Base-by-base conservation (phyloP, 2,113 vertebrate species). In the Rhinolophus sinicus region DNA sequence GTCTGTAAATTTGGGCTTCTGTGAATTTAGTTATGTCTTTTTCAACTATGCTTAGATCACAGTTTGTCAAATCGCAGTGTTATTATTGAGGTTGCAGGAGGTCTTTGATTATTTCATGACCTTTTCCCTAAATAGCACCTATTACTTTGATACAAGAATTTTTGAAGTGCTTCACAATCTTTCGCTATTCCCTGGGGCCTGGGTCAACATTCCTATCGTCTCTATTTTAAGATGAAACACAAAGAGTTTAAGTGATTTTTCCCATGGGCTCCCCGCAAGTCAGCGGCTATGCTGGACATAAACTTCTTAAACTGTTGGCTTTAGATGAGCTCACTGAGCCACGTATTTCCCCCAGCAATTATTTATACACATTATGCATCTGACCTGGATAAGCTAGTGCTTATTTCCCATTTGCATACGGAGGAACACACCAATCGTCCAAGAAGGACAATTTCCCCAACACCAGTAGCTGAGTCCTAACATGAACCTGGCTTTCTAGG, bases 151-250 rank as follows among this genome's bases (percentile, higher is more conserved):
- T 94, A 93, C 40, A 76, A 91, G 88, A 91, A 94, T 94, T 94
- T 97, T 91, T 97, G 96, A 97, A 96, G 94, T 95, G 82, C 95
- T 96, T 93, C 83, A 92, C 65, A 75, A 90, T 96, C 93, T 97
- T 94, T 78, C 19, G 6, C 88, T 90, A 60, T 94, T 95, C 85
- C 88, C 93, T 11, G 44, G 94, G 64, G 90, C 50, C 85, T 58
- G n/a, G 96, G 94, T 97, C 96, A 98, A 96, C 93, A 95, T 96
- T 93, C 88, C 69, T 93, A 40, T 58, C 47, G 16, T 94, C 56
- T 95, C 97, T 97, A 96, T 97, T 97, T 98, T 96, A 88, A 96
- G 96, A 97, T 96, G 95, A 97, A 97, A 94, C 95, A 90, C 67
- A 94, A 95, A 96, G 88, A 86, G 87, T 96, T 94, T 97, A 94